Evolutionary conservation across 2,888 invertebrate genomes (phyloP).

Genomic region (Rambutsinella grinnellia): DNA sequence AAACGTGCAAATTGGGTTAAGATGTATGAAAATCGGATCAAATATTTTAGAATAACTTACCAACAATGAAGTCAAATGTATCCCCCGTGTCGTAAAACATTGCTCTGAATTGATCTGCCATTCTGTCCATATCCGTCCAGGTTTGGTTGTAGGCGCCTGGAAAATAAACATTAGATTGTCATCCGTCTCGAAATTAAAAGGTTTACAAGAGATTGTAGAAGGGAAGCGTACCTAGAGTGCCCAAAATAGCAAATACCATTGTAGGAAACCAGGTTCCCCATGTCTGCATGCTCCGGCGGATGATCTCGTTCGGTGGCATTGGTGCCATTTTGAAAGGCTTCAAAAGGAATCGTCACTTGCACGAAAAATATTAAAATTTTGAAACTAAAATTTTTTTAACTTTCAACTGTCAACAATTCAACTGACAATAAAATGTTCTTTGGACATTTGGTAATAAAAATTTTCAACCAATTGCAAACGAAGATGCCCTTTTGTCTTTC

Average conservation of each 20-base stretch:
- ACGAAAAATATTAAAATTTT: not conserved
- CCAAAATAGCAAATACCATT: constrained; percentile 53
- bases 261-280: constrained; percentile 56
- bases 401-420: no score
- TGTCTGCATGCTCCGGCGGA: constrained; percentile 48
- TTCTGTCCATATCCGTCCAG: constrained; percentile 49
- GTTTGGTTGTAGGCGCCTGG: constrained; percentile 42
- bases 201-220: no score
- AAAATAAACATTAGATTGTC: no score
- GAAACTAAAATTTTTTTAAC: not conserved
- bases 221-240: no score
- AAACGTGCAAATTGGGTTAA: not conserved
- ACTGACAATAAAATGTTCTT: no score
- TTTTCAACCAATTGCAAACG: not conserved
- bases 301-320: constrained; percentile 48
- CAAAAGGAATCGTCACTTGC: not conserved
- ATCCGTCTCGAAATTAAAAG: no score
- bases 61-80: constrained; percentile 57
- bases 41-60: constrained; percentile 29
- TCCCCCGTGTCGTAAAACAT: constrained; percentile 40
- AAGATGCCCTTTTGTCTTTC: not conserved
- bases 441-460: no score
- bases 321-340: constrained; percentile 30
- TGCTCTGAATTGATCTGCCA: constrained; percentile 47
- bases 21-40: not conserved